Evolutionary conservation across 2,113 vertebrate genomes (phyloP).

Genomic region (Chroicocephalus ridibundus): DNA sequence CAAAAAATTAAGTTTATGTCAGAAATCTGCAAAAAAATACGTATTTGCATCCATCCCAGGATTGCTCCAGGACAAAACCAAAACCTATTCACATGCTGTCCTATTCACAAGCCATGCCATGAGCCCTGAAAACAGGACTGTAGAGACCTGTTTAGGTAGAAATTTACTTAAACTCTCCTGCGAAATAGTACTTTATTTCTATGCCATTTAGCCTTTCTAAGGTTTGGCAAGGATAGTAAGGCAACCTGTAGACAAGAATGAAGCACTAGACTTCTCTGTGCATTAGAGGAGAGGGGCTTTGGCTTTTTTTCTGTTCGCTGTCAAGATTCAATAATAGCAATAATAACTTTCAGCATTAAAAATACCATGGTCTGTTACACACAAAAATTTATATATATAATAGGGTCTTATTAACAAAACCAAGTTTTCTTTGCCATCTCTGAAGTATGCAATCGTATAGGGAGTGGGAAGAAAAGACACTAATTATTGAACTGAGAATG

Average conservation of each 20-base stretch:
- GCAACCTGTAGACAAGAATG: neutral
- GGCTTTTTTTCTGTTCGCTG: neutral
- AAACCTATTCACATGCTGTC: neutral
- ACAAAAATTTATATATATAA: neutral
- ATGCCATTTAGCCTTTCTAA: neutral
- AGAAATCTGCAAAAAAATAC: neutral
- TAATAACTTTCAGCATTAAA: neutral
- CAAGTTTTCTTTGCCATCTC: neutral
- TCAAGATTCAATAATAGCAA: neutral
- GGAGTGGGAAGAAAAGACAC: neutral
- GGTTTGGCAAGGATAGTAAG: neutral
- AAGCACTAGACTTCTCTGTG: neutral
- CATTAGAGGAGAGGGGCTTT: neutral
- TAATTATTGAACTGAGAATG: conserved; percentile 46
- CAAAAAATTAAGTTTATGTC: neutral
- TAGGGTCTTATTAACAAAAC: neutral
- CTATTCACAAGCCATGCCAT: neutral
- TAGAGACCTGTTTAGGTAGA: neutral
- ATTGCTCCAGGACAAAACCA: neutral
- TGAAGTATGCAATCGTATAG: conserved; percentile 1
- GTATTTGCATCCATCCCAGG: neutral
- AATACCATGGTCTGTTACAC: neutral
- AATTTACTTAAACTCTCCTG: neutral
- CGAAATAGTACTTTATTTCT: neutral
- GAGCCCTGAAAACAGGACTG: neutral